A percentile compares a stretch with the other conserved stretches of the same genome.
Conservation (phyloP, 2,113 vertebrate genomes). For the Otus sunia region DNA sequence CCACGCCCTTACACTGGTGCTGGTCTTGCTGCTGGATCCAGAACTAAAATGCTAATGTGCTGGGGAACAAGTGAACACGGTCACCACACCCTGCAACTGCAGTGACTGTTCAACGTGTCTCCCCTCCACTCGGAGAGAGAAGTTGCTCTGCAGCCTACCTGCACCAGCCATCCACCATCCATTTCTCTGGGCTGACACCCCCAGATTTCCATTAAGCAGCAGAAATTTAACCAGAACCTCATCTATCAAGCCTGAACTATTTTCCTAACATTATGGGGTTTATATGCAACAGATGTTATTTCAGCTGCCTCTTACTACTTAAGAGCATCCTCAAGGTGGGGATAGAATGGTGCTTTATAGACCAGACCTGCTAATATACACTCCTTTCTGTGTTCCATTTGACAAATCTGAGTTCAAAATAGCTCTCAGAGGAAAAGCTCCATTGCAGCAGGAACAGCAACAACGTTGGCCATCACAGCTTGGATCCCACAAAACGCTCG, state of each 20-base stretch:
- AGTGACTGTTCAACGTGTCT: background rate
- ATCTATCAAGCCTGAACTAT: background rate
- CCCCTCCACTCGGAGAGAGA: background rate
- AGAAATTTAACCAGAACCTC: background rate
- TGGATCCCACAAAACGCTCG: background rate
- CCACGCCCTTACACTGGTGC: accelerated
- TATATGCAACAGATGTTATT: background rate
- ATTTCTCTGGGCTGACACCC: background rate
- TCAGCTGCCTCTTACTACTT: background rate
- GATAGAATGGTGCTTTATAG: background rate
- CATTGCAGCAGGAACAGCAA: background rate
- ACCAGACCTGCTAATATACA: background rate
- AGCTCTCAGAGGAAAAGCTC: background rate
- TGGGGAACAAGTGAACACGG: background rate
- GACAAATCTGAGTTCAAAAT: background rate
- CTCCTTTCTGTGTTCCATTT: background rate
- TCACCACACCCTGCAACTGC: background rate
- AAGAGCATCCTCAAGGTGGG: background rate
- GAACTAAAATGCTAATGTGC: background rate
- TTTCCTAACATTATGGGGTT: background rate
- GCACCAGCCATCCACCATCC: background rate
- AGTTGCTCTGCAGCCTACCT: background rate
- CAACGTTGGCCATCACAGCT: background rate
- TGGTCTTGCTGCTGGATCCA: background rate
- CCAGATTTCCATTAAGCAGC: background rate